Base-by-base conservation (phyloP, 2,888 invertebrate genomes). In the Nasonia oneida region DNA sequence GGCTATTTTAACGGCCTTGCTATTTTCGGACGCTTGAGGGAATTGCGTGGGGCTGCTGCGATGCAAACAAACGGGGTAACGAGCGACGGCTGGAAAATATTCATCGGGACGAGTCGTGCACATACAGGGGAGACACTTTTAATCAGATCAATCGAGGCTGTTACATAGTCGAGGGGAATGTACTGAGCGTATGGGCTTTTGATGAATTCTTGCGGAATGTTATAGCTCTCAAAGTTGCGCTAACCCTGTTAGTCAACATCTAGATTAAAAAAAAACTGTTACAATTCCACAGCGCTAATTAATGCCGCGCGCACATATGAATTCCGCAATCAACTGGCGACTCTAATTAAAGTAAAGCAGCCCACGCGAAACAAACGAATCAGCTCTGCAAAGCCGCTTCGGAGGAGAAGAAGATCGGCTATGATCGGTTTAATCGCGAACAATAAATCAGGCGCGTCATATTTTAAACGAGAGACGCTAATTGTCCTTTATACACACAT, bases 361-460 rank as follows among this genome's bases (percentile, higher is more conserved):
- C 10, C 10, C 6, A 57, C 42, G 57, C 39, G 81, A 73, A 57
- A 42, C 37, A 73, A 81, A 81, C 73, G 71, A 73, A 39, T 71
- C 57, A 53, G 50, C 53, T 29, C 29, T 80, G 8, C 50, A 80
- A 80, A 23, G 29, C 4, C 3, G 23, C 39, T 47, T 47, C 47
- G 18, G 33, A 53, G 29, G 53, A 29, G n/a, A 64, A 50, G 57
- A 18, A 33, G 33, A 73, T 71, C 53, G 57, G 50, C 75, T 5
- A 37, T 50, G 75, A 74, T 78, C 78, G 37, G n/a, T 53, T 86
- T 86, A 83, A 86, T 86, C 81, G 86, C 33, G 76, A 39, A 64
- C 81, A 74, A 86, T 86, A 86, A 83, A 86, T 86, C 86, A 83
- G 29, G 29, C 29, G 86, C 83, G 83, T 83, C 83, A 73, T 57